Base-by-base conservation (phyloP, 2,888 invertebrate genomes). In the Kryphioiulus occultus region DNA sequence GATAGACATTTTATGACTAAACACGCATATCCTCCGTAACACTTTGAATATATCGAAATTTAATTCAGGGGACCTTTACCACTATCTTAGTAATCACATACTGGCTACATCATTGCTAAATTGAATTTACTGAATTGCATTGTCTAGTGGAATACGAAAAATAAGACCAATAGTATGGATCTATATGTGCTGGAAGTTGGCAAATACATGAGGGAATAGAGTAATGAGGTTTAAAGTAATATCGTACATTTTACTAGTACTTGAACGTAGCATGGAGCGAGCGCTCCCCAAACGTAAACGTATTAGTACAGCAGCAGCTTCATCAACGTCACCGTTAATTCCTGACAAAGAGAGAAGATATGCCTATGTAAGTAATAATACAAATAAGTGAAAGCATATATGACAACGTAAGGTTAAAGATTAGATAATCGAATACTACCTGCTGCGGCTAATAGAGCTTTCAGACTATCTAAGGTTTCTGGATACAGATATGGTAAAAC, bases 281-380 rank as follows among this genome's bases (percentile, higher is more conserved):
- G 95, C 95, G 92, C 96, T 97, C 92, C 98, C 98, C 92, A 96
- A 96, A 91, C 98, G 95, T 98, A 98, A 98, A 92, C 97, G 96
- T 90, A 97, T 98, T 90, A 99, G 94, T 88, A 98, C 98, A 90
- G 98, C 98, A 89, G 98, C 98, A 88, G 98, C 98, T 93, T 98
- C 98, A 94, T 98, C 98, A 91, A 99, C 94, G 90, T 98, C 98
- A 93, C 97, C 97, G 91, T 97, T 96, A 90, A 96, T 96, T 91
- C 96, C 96, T 95, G 89, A 82, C 90, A 89, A 86, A 86, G 26
- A 26, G 26, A 53, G 30, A 10, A 88, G 35, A 47, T 19, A 1
- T 22, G 19, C 0, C 19, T 86, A 32, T 12, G 68, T n/a, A 39
- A n/a, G n/a, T 59, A 19, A n/a, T n/a, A 10, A 32, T 10, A 26